Conservation (phyloP, 2,113 vertebrate genomes). For the Eidolon helvum region DNA sequence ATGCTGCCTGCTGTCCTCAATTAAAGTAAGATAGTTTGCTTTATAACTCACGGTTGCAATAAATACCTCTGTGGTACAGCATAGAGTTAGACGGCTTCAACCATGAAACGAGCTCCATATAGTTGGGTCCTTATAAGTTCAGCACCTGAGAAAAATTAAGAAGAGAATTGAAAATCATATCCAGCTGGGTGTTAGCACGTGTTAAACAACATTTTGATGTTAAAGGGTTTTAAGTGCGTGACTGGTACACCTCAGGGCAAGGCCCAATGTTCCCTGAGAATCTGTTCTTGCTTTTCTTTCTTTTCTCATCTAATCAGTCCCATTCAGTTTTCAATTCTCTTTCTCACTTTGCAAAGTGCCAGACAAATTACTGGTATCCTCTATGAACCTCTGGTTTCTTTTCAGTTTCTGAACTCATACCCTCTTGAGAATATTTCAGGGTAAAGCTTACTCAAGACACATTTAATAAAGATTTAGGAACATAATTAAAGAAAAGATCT, state of each 20-base stretch:
- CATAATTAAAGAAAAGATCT: not conserved
- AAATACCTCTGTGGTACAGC: not conserved
- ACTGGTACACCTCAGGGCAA: constrained; percentile 74
- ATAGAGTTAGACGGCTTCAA: not conserved
- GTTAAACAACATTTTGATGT: constrained; percentile 71
- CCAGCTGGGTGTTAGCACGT: constrained; percentile 74
- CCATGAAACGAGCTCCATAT: not conserved
- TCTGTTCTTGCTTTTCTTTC: constrained; percentile 73
- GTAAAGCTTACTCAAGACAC: not conserved
- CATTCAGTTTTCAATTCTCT: constrained; percentile 60
- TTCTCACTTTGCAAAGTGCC: constrained; percentile 67
- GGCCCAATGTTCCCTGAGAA: constrained; percentile 55
- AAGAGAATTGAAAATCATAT: constrained; percentile 67
- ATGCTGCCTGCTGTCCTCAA: not conserved
- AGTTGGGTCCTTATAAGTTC: not conserved
- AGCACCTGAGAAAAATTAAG: constrained; percentile 79
- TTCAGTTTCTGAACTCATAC: not conserved
- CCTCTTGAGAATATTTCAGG: constrained; percentile 28
- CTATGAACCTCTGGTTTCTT: constrained; percentile 41
- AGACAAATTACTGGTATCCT: constrained; percentile 75
- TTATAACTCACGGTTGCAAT: not conserved
- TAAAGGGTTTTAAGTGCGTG: constrained; percentile 74
- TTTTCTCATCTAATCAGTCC: constrained; percentile 67
- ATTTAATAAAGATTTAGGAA: not conserved
- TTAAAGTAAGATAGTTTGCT: constrained; percentile 21